phyloP scores from a whole-genome alignment of 2,113 vertebrate species.

The Otocyon megalotis region DNA sequence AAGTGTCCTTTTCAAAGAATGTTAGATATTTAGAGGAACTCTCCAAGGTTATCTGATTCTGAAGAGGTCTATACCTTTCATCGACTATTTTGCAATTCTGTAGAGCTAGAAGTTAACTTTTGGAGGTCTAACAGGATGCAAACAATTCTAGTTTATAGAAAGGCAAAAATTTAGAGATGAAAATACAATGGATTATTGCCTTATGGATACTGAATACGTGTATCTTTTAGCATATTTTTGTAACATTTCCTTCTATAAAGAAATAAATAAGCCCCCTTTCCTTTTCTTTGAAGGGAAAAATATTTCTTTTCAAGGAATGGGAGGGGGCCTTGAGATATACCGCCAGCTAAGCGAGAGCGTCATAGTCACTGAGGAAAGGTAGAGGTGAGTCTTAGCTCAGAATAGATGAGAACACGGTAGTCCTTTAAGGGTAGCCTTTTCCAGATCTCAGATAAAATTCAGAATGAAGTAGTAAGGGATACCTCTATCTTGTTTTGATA shows the following conservation, averaged over 20 bases:
- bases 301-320: not conserved
- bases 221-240: not conserved
- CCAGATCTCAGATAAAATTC: not conserved
- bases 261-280: not conserved
- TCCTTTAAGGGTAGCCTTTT: not conserved
- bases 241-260: not conserved
- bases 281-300: not conserved
- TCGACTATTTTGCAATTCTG: not conserved
- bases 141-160: not conserved
- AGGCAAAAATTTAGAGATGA: not conserved
- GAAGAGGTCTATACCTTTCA: not conserved
- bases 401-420: not conserved
- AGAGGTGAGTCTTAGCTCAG: not conserved
- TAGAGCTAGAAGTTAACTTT: not conserved
- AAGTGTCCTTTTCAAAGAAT: not conserved
- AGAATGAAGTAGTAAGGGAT: not conserved
- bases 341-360: not conserved
- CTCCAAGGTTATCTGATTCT: not conserved
- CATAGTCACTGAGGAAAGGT: not conserved
- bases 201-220: not conserved
- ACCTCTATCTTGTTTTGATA: not conserved
- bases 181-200: not conserved
- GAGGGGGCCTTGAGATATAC: not conserved
- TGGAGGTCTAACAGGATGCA: not conserved
- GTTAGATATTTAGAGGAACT: not conserved